These are phyloP conservation scores for Hermaeophaga mercurialis DNA, from an alignment of 2,888 invertebrate genomes.

Conservation along the genomic window DNA sequence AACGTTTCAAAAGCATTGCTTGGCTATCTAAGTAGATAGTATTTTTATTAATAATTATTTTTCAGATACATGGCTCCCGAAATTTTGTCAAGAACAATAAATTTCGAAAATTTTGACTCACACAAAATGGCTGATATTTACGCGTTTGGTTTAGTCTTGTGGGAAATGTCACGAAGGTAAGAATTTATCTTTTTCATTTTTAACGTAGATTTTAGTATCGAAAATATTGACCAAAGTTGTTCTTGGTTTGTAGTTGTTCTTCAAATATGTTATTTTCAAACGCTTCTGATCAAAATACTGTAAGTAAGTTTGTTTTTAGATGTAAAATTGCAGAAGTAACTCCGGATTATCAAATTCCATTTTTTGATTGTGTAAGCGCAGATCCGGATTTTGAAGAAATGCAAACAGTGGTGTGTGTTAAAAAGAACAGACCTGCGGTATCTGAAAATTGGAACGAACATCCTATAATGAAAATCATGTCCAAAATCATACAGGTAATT, in stretches of 20 bases:
- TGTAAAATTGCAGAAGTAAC: constrained; percentile 11
- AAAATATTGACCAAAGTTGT: too few relatives aligned
- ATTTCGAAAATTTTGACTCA: constrained; percentile 29
- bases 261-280: neutral
- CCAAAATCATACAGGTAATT: constrained; percentile 30
- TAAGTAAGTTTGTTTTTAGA: constrained; percentile 10
- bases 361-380: constrained; percentile 19
- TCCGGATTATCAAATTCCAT: constrained; percentile 31
- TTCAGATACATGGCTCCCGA: constrained; percentile 38
- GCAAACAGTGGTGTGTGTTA: constrained; percentile 27
- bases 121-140: constrained; percentile 38
- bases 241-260: neutral
- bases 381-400: constrained; percentile 29
- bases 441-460: constrained; percentile 30
- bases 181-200: neutral
- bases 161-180: constrained; percentile 36
- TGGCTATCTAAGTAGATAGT: too few relatives aligned
- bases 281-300: neutral
- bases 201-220: too few relatives aligned
- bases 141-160: constrained; percentile 36
- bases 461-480: constrained; percentile 21
- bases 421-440: constrained; percentile 31
- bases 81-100: constrained; percentile 30
- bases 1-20: too few relatives aligned
- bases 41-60: too few relatives aligned